These are phyloP conservation scores for Merluccius polli DNA, from an alignment of 2,797 vertebrate species.

Conservation along the genomic window DNA sequence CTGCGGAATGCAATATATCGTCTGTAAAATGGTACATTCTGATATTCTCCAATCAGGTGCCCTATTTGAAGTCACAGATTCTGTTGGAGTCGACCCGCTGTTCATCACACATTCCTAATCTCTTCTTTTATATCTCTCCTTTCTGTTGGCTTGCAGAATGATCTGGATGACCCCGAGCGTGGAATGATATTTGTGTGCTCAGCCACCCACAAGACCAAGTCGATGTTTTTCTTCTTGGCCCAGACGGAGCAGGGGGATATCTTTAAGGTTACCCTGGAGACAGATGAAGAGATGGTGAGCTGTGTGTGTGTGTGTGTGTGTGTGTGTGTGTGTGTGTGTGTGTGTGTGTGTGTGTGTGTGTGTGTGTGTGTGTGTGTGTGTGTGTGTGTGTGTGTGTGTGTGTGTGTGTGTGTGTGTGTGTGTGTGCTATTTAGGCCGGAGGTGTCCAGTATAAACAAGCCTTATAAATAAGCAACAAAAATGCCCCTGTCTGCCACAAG, in stretches of 20 bases:
- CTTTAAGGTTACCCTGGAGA: slow-evolving; percentile 97
- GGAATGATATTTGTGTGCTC: slow-evolving; percentile 99
- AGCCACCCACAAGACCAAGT: slow-evolving; percentile 98
- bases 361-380: background rate
- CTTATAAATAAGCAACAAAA: no score
- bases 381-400: background rate
- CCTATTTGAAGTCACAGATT: background rate
- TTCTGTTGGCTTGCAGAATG: slow-evolving; percentile 75
- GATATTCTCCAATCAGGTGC: background rate
- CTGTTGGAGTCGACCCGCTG: background rate
- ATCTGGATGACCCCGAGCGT: slow-evolving; percentile 95
- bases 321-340: background rate
- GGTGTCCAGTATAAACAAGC: no score
- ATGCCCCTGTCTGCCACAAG: no score
- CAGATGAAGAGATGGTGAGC: slow-evolving; percentile 98
- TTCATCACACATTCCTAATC: slow-evolving; percentile 16
- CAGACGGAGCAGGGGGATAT: slow-evolving; percentile 99
- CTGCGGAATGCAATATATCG: no score
- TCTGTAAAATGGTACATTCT: no score
- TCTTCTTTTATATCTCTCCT: background rate
- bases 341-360: background rate
- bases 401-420: background rate
- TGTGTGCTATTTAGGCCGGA: no score
- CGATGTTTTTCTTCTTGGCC: slow-evolving; percentile 99
- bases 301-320: background rate